phyloP scores from a whole-genome alignment of 2,888 invertebrate genomes.

The Scaptomyza tumidula region DNA sequence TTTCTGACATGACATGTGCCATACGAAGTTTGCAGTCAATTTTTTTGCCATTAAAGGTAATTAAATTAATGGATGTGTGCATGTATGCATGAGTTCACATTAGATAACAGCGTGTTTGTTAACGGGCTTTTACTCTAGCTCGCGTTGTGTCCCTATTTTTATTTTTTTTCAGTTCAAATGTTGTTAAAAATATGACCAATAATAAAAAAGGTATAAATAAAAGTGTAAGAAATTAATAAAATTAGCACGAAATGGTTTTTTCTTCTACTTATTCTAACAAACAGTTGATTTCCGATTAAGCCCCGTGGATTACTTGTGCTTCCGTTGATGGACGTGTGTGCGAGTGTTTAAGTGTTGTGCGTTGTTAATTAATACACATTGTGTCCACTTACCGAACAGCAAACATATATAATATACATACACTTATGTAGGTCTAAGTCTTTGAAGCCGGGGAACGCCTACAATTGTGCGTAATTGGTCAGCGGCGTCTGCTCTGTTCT shows the following conservation, averaged over 20 bases:
- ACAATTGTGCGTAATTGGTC: conserved; percentile 44
- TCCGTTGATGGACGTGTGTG: not conserved
- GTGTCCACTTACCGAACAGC: conserved; percentile 45
- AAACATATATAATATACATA: conserved; percentile 22
- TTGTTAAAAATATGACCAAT: not conserved
- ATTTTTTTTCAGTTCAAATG: not conserved
- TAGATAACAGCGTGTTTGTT: conserved; percentile 4
- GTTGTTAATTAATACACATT: conserved; percentile 50
- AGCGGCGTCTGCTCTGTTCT: conserved; percentile 21
- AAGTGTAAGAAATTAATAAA: not conserved
- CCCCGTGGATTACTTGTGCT: conserved; percentile 2
- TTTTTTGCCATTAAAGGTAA: conserved; percentile 32
- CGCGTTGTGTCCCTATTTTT: not conserved
- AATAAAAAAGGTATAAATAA: not conserved
- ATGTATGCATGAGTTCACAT: conserved; percentile 2
- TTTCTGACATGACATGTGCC: conserved; percentile 28
- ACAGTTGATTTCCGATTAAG: not conserved
- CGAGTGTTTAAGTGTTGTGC: conserved; percentile 5
- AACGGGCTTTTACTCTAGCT: not conserved
- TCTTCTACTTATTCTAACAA: not conserved
- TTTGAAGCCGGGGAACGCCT: conserved; percentile 6
- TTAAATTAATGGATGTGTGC: conserved; percentile 23
- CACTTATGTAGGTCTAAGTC: conserved; percentile 3
- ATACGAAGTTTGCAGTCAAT: conserved; percentile 26
- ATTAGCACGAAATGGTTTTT: not conserved